Evolutionary conservation across 2,888 invertebrate species (phyloP), one percentile per base, ranked within the genome.

Genomic region (Catocala fraxini): DNA sequence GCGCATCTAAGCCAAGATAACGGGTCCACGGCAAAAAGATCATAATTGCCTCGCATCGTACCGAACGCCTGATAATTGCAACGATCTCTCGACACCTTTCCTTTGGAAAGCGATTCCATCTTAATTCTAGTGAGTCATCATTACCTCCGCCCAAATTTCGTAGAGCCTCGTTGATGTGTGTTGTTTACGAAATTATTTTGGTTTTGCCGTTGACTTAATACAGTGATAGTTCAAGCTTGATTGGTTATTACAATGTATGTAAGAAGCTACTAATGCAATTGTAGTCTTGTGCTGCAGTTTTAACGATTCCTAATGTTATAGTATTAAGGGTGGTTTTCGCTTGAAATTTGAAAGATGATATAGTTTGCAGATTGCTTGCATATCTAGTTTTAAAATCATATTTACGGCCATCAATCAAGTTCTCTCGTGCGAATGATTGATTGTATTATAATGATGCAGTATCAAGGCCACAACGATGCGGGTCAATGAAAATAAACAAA

Each of bases 21-120:
- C 93, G 93, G 93, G 89, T 84, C 89, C 86, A 83, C 81, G 76
- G 93, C 92, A 93, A 93, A 93, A 93, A 93, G 90, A 92, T 92
- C 88, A 85, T 91, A 91, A 92, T 91, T 91, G 89, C 91, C 87
- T 83, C 85, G 83, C 87, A 82, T 86, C 85, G 84, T 80, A 81
- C 81, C 78, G 79, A 77, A 77, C 83, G 83, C 75, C 79, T 83
- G 88, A 87, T 93, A 91, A 93, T 92, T 91, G 89, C 91, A 86
- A 79, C 86, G 83, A 85, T 85, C 88, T 89, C 90, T 88, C 88
- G 86, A 83, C 91, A 92, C 93, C 93, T 93, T 93, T 93, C 93
- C 87, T 88, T 92, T 91, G 91, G 93, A 93, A 93, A 93, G 93
- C 90, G 86, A 87, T 89, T 81, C 85, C 75, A 85, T 88, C 88